These are phyloP conservation scores for Sarcophaga bullata DNA, from an alignment of 1,140 invertebrate genomes.

Conservation along the genomic window DNA sequence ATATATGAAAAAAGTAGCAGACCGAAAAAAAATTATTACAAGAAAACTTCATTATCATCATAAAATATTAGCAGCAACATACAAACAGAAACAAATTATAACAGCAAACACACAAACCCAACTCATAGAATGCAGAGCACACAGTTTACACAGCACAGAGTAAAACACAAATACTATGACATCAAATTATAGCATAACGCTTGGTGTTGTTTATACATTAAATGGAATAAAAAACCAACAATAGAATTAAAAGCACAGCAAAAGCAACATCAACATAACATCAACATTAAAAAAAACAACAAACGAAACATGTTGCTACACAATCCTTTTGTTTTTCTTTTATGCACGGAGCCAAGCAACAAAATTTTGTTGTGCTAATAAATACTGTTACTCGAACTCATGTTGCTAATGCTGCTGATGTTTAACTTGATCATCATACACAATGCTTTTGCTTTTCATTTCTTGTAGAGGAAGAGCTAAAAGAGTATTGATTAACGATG, in stretches of 20 bases:
- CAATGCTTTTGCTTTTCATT: no score
- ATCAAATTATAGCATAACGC: neutral
- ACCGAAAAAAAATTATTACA: neutral
- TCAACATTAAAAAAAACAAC: neutral
- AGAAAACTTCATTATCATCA: neutral
- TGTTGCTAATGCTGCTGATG: neutral
- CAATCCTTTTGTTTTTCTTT: no score
- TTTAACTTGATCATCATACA: neutral
- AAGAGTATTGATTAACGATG: neutral
- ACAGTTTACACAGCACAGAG: no score
- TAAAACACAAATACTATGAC: neutral
- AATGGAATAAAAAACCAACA: neutral
- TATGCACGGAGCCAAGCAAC: neutral
- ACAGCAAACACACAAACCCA: neutral
- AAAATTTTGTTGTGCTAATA: neutral
- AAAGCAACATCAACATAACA: no score
- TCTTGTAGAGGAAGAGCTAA: no score
- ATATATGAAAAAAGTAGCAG: neutral
- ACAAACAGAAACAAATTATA: neutral
- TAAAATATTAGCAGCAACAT: neutral
- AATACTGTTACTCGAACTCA: neutral
- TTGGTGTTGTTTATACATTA: neutral
- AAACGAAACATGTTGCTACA: neutral
- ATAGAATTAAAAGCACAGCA: neutral
- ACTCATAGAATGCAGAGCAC: no score